These are phyloP conservation scores for Standfussiana lucernea DNA, from an alignment of 2,888 invertebrate genomes.

Conservation along the genomic window DNA sequence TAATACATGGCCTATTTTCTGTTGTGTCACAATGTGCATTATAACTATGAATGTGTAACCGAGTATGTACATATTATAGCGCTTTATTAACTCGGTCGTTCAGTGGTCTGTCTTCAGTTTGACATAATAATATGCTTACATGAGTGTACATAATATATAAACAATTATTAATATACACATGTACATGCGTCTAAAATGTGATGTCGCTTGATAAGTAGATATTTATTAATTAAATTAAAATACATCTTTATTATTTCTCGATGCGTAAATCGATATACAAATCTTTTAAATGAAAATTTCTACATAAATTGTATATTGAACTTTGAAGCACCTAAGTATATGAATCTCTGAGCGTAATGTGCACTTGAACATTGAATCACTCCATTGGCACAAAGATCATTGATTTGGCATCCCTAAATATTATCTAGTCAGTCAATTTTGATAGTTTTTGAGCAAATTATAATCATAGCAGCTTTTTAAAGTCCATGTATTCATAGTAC, in stretches of 20 bases:
- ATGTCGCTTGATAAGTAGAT: constrained; percentile 62
- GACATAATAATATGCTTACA: constrained; percentile 31
- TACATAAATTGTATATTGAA: constrained; percentile 49
- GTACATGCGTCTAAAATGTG: constrained; percentile 57
- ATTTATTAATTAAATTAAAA: constrained; percentile 46
- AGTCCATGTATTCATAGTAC: constrained; percentile 44
- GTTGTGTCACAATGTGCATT: constrained; percentile 31
- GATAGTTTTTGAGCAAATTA: constrained; percentile 51
- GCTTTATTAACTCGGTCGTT: constrained; percentile 37
- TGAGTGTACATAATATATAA: constrained; percentile 52
- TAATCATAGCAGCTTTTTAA: constrained; percentile 44
- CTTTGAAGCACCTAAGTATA: constrained; percentile 56
- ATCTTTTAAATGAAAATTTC: constrained; percentile 34
- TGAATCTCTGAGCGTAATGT: constrained; percentile 57
- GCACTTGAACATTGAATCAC: constrained; percentile 53
- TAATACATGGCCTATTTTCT: constrained; percentile 41
- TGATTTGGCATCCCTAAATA: constrained; percentile 54
- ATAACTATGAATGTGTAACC: constrained; percentile 1
- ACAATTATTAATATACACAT: constrained; percentile 46
- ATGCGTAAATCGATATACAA: constrained; percentile 41
- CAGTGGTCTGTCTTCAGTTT: constrained; percentile 35
- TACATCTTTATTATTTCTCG: constrained; percentile 40
- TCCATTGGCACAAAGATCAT: constrained; percentile 59
- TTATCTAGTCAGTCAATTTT: constrained; percentile 57
- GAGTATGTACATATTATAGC: constrained; percentile 42